Conservation (phyloP, 2,797 vertebrate species). For the Silurus lanzhouensis region DNA sequence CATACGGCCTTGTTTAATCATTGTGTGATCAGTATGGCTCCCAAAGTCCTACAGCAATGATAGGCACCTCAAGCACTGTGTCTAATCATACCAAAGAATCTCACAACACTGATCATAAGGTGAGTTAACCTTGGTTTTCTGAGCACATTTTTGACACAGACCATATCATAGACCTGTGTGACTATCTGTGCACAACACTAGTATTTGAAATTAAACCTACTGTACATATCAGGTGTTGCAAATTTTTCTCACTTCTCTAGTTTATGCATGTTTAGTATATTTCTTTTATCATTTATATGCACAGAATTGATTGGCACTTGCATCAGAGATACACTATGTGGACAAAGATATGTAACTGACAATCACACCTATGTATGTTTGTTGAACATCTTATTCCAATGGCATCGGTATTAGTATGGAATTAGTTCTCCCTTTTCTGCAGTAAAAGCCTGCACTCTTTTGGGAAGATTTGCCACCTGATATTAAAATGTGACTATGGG, state of each 20-base stretch:
- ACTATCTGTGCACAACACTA: not conserved
- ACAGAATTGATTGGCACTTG: not conserved
- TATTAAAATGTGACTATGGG: not conserved
- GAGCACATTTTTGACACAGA: slow-evolving; percentile 13
- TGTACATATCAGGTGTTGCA: not conserved
- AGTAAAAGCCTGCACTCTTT: not conserved
- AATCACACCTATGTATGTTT: not conserved
- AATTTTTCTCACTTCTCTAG: too few relatives aligned
- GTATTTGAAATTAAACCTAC: not conserved
- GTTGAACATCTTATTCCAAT: not conserved
- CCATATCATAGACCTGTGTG: not conserved
- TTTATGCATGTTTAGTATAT: not conserved
- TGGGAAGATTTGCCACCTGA: not conserved
- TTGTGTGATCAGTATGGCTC: slow-evolving; percentile 17
- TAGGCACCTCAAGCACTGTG: not conserved
- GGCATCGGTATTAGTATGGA: not conserved
- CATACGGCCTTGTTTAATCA: slow-evolving; percentile 23
- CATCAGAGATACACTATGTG: not conserved
- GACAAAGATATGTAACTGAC: not conserved
- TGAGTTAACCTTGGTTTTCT: slow-evolving; percentile 7
- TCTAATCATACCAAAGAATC: slow-evolving; percentile 26
- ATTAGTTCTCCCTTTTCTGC: not conserved
- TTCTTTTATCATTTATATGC: not conserved
- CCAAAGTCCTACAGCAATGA: slow-evolving; percentile 31
- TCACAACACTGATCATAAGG: slow-evolving; percentile 3